phyloP scores from a whole-genome alignment of 2,113 vertebrate genomes.

The Indri indri region DNA sequence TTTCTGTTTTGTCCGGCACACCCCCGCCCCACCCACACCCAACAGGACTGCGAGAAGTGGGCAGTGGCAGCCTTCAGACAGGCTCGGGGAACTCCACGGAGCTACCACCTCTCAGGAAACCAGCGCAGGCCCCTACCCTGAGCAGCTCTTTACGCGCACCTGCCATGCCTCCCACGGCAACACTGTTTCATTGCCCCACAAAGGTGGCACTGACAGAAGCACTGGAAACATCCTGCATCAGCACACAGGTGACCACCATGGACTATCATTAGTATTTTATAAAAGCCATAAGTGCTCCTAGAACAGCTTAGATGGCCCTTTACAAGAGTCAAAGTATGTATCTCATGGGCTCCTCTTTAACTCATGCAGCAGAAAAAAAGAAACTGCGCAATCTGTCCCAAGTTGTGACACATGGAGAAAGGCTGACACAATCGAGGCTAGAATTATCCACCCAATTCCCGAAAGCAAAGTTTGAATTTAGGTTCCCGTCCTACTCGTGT shows the following conservation, averaged over 20 bases:
- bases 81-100: too few relatives aligned
- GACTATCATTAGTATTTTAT: not conserved
- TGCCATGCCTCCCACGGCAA: not conserved
- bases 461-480: not conserved
- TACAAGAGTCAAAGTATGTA: not conserved
- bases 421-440: not conserved
- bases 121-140: too few relatives aligned
- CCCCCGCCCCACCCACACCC: accelerated
- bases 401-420: not conserved
- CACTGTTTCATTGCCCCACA: not conserved
- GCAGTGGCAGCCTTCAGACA: not conserved
- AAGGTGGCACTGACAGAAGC: not conserved
- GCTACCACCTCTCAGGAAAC: not conserved
- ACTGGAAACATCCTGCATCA: not conserved
- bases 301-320: not conserved
- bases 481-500: not conserved
- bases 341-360: not conserved
- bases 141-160: not conserved
- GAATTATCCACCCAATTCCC: not conserved
- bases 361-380: not conserved
- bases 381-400: not conserved
- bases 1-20: not conserved
- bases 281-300: not conserved
- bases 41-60: not conserved
- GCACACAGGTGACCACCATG: not conserved